Evolutionary conservation across 2,113 vertebrate genomes (phyloP).

Genomic region (Cavia porcellus): DNA sequence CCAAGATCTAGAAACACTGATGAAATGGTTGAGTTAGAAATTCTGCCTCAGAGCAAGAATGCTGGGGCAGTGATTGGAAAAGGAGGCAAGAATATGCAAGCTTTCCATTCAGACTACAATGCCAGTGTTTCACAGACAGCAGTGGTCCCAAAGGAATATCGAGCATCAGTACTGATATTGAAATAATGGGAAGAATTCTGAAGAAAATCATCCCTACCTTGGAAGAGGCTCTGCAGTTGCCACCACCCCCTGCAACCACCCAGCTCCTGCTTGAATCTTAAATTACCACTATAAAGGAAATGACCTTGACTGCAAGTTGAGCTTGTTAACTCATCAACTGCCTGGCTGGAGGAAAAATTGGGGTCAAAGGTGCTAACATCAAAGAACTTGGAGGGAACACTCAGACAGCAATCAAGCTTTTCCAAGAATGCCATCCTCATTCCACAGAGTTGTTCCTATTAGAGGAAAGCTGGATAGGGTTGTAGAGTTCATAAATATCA

Average conservation of each 20-base stretch:
- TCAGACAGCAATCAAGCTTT: not conserved
- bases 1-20: not conserved
- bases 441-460: not conserved
- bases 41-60: not conserved
- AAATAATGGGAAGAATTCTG: not conserved
- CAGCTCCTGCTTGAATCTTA: constrained; percentile 86
- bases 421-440: not conserved
- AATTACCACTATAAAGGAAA: constrained; percentile 62
- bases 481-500: not conserved
- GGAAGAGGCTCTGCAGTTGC: constrained; percentile 84
- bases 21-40: not conserved
- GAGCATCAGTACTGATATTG: not conserved
- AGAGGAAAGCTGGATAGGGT: not conserved
- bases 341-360: not conserved
- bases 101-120: not conserved
- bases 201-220: not conserved
- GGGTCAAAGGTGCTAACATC: not conserved
- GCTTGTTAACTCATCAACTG: not conserved
- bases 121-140: not conserved
- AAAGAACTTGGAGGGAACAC: not conserved
- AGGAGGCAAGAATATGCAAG: not conserved
- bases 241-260: constrained; percentile 85
- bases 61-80: not conserved
- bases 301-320: not conserved
- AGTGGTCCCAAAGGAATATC: not conserved